Evolutionary conservation across 2,797 vertebrate genomes (phyloP).

Genomic region (Pipistrellus pipistrellus): DNA sequence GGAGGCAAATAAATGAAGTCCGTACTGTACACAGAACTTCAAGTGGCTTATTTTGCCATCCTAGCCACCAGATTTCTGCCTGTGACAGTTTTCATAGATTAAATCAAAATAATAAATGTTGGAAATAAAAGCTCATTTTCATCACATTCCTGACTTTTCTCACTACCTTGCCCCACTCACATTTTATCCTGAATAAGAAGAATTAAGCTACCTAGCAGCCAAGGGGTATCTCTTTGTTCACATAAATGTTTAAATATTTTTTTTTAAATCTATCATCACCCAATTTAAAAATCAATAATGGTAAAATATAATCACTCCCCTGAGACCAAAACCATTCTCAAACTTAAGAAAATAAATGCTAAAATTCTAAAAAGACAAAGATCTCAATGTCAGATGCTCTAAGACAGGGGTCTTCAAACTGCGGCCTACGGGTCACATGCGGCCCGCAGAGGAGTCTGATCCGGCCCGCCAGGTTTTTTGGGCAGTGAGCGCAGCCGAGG

Average conservation of each 20-base stretch:
- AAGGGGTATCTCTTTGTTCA: background rate
- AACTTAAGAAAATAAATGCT: conserved; percentile 59
- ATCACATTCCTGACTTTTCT: background rate
- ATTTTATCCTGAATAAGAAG: conserved; percentile 41
- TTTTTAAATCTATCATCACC: background rate
- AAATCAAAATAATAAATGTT: conserved; percentile 37
- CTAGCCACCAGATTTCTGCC: background rate
- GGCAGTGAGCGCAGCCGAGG: no score
- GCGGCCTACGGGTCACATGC: no score
- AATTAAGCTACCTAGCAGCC: background rate
- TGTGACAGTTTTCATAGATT: conserved; percentile 44
- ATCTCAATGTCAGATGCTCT: background rate
- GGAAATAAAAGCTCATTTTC: conserved; percentile 49
- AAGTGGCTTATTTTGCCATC: conserved; percentile 19
- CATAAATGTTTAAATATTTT: conserved; percentile 21
- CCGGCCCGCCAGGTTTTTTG: no score
- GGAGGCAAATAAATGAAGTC: conserved; percentile 50
- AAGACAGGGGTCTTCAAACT: no score
- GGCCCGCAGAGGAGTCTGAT: no score
- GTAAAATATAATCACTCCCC: conserved; percentile 36
- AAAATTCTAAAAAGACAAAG: conserved; percentile 40
- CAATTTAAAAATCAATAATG: conserved; percentile 59
- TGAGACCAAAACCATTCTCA: conserved; percentile 45
- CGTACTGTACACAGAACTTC: background rate
- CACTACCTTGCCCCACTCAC: background rate